A percentile compares a stretch with the other conserved stretches of the same genome.
phyloP scores from a whole-genome alignment of 1,140 invertebrate genomes.

The Melipona quadrifasciata region DNA sequence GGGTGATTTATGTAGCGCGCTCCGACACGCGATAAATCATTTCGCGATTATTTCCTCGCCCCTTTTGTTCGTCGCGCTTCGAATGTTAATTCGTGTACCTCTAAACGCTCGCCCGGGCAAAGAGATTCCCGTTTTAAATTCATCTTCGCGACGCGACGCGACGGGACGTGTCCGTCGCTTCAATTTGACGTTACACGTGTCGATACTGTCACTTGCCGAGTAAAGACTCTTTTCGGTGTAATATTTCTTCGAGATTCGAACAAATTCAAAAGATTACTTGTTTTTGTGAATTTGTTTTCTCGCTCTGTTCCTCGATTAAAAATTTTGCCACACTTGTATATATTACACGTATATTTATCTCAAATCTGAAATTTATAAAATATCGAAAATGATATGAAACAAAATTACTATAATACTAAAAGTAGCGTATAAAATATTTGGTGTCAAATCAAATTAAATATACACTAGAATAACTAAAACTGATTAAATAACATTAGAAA shows the following conservation, averaged over 20 bases:
- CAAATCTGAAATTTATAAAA: no score
- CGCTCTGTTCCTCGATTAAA: no score
- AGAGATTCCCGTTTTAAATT: background rate
- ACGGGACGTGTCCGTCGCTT: background rate
- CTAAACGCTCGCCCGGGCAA: background rate
- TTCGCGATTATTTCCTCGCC: constrained; percentile 8
- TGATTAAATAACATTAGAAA: no score
- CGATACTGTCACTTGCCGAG: background rate
- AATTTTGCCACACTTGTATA: no score
- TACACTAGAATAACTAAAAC: no score
- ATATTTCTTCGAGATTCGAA: background rate
- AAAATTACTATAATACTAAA: no score
- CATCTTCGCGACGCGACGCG: no score
- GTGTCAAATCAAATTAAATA: no score
- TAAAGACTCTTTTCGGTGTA: background rate
- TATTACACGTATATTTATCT: no score
- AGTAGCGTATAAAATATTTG: no score
- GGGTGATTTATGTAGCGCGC: constrained; percentile 8
- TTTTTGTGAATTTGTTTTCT: background rate
- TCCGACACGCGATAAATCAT: constrained; percentile 19
- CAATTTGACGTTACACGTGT: background rate
- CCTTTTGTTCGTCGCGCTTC: background rate
- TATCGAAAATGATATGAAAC: no score
- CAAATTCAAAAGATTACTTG: no score
- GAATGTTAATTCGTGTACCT: constrained; percentile 12